Percentiles rank a stretch among this genome's conserved stretches.
phyloP scores from a whole-genome alignment of 2,888 invertebrate species.

The Zaprionus bogoriensis region DNA sequence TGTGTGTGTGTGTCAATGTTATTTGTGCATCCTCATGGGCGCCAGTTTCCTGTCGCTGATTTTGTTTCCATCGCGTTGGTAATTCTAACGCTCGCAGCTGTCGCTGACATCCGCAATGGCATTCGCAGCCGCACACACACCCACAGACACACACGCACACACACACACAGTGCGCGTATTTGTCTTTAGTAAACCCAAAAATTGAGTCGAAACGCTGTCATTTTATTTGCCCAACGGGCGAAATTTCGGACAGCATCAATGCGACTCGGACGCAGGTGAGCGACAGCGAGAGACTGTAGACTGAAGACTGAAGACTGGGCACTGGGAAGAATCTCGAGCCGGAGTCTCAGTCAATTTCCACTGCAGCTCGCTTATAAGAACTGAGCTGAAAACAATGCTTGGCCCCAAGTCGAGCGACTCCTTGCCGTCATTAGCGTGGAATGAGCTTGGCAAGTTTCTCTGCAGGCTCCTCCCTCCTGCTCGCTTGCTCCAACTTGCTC shows the following conservation, averaged over 20 bases:
- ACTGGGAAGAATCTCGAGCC: too few species aligned
- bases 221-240: neutral
- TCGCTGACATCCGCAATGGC: constrained; percentile 17
- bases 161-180: constrained; percentile 19
- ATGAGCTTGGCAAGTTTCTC: constrained; percentile 4
- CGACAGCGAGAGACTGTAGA: too few species aligned
- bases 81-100: constrained; percentile 34
- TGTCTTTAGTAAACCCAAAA: constrained; percentile 8
- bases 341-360: constrained; percentile 1
- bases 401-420: constrained; percentile 15
- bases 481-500: too few species aligned
- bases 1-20: constrained; percentile 16
- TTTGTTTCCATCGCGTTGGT: constrained; percentile 51
- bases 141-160: neutral
- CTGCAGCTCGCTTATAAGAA: constrained; percentile 8
- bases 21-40: constrained; percentile 37
- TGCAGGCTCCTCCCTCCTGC: too few species aligned
- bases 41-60: constrained; percentile 61
- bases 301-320: too few species aligned
- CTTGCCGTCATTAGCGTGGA: constrained; percentile 38
- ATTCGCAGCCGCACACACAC: constrained; percentile 5
- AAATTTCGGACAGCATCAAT: neutral
- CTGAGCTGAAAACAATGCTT: constrained; percentile 29
- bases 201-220: neutral
- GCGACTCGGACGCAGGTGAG: neutral